Percentiles rank a stretch among this genome's conserved stretches.
phyloP scores from a whole-genome alignment of 2,113 vertebrate species.

The Hoplias malabaricus region DNA sequence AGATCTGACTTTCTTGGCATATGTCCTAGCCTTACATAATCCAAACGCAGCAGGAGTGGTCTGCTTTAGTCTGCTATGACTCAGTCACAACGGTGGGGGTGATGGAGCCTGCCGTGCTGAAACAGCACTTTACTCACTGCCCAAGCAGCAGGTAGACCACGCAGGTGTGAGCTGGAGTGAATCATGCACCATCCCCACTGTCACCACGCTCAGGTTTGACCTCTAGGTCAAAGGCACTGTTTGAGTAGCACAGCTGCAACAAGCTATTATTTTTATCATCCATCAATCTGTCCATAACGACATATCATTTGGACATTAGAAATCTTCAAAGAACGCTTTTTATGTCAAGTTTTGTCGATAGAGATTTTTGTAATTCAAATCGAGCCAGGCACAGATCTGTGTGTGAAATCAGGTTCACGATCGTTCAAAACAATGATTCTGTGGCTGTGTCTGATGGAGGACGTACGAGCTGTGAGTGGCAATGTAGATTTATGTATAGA shows the following conservation, averaged over 20 bases:
- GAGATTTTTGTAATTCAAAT: too few species aligned
- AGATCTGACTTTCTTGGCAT: neutral
- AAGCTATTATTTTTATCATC: too few species aligned
- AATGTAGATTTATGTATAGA: neutral
- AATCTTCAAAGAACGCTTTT: too few species aligned
- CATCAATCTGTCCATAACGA: too few species aligned
- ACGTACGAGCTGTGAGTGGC: neutral
- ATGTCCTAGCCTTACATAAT: neutral
- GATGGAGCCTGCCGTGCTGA: neutral
- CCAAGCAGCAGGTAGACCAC: neutral
- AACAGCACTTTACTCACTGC: neutral
- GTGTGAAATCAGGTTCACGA: neutral
- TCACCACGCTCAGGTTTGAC: neutral
- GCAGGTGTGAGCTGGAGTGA: neutral
- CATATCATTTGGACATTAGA: too few species aligned
- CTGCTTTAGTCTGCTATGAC: constrained; percentile 25
- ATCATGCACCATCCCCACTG: too few species aligned
- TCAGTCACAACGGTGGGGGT: constrained; percentile 6
- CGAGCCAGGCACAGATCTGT: neutral
- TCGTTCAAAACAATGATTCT: neutral
- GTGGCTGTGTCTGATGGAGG: neutral
- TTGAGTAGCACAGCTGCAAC: neutral
- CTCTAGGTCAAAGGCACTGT: neutral
- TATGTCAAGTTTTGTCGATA: too few species aligned
- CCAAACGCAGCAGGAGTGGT: neutral